A percentile compares a stretch with the other conserved stretches of the same genome.
Evolutionary conservation across 2,888 invertebrate genomes (phyloP).

Genomic region (Xestia rhomboidea): DNA sequence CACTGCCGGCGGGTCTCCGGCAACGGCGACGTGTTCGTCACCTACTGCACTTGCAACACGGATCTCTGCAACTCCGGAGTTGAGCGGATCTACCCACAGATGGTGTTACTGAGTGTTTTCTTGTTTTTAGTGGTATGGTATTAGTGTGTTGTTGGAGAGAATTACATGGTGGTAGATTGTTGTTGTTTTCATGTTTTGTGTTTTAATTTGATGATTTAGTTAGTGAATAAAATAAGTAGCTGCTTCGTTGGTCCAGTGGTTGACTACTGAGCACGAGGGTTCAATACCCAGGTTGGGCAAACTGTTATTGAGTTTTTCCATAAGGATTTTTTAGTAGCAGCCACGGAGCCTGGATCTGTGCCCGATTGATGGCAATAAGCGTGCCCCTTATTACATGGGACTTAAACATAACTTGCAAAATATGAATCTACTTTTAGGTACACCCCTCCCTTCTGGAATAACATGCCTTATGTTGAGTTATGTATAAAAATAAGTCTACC

Average conservation of each 20-base stretch:
- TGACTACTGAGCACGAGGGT: too few species aligned
- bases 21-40: constrained; percentile 93
- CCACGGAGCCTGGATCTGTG: too few species aligned
- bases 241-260: too few species aligned
- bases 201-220: not conserved
- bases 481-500: not conserved
- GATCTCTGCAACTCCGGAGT: constrained; percentile 93
- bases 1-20: constrained; percentile 93
- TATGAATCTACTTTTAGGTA: too few species aligned
- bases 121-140: constrained; percentile 44
- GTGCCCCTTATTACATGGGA: too few species aligned
- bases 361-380: too few species aligned
- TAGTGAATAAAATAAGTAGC: not conserved
- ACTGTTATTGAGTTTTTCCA: too few species aligned
- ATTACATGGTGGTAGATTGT: constrained; percentile 44
- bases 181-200: constrained; percentile 17
- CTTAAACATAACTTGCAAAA: too few species aligned
- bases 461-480: too few species aligned
- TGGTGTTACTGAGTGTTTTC: constrained; percentile 66
- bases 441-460: too few species aligned
- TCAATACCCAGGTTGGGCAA: too few species aligned
- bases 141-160: constrained; percentile 13
- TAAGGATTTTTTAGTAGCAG: too few species aligned
- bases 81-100: constrained; percentile 59
- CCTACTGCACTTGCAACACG: constrained; percentile 94